These are phyloP conservation scores for Nomada fucata DNA, from an alignment of 2,888 invertebrate genomes.

Conservation along the genomic window DNA sequence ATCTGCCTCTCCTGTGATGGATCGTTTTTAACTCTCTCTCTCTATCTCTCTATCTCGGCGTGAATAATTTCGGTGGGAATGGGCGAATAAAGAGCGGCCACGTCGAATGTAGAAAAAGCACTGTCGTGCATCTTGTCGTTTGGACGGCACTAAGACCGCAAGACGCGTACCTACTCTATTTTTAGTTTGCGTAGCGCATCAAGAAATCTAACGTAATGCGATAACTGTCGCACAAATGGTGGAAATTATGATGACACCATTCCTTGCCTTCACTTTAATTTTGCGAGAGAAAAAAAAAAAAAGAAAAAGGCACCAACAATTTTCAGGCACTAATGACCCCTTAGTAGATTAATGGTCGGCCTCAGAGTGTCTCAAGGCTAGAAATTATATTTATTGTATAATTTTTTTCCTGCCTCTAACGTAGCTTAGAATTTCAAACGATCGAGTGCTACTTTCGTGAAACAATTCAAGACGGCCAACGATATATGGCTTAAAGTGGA, in stretches of 20 bases:
- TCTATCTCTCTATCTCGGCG: no score
- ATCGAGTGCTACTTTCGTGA: no score
- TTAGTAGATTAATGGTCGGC: not conserved
- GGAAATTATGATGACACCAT: constrained; percentile 8
- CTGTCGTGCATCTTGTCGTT: constrained; percentile 43
- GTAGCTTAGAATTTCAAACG: no score
- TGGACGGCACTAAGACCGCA: constrained; percentile 27
- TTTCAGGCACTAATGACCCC: no score
- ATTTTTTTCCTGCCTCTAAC: no score
- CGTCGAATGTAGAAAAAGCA: constrained; percentile 38
- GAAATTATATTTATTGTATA: no score
- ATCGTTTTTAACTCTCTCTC: no score
- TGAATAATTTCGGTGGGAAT: not conserved
- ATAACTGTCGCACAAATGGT: constrained; percentile 35
- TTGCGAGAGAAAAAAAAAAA: not conserved
- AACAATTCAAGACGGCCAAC: no score
- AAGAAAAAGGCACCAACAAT: not conserved
- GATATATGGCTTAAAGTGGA: not conserved
- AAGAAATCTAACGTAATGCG: constrained; percentile 55
- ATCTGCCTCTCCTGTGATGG: not conserved
- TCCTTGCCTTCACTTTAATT: not conserved
- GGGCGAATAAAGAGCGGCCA: not conserved
- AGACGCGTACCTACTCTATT: constrained; percentile 31
- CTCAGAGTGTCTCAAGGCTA: no score
- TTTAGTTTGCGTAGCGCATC: constrained; percentile 53